A percentile compares a stretch with the other conserved stretches of the same genome.
These are phyloP conservation scores for Crocuta crocuta DNA, from an alignment of 2,113 vertebrate species.

Conservation along the genomic window DNA sequence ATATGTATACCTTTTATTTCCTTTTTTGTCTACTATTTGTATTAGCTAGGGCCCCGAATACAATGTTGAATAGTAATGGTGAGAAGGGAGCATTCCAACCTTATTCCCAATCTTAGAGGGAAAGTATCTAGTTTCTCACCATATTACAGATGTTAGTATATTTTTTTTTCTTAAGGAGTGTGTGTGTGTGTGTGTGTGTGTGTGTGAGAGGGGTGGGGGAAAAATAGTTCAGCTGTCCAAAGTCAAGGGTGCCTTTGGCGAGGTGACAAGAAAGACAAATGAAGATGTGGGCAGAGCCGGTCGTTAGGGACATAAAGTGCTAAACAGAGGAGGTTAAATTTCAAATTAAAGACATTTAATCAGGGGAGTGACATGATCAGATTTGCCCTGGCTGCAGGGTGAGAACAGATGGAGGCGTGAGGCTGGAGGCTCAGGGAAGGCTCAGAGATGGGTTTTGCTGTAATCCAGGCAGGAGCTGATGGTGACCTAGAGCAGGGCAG, in stretches of 20 bases:
- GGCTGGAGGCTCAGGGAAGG: not conserved
- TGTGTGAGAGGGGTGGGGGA: too few relatives aligned
- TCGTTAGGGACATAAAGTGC: not conserved
- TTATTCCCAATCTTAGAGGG: not conserved
- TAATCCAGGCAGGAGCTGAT: not conserved
- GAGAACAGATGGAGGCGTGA: not conserved
- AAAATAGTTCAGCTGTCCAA: not conserved
- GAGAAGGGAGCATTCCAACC: not conserved
- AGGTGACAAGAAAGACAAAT: not conserved
- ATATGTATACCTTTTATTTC: not conserved
- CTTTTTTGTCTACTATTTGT: constrained; percentile 23
- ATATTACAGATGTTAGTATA: not conserved
- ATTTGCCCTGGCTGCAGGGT: not conserved
- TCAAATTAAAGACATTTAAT: constrained; percentile 43
- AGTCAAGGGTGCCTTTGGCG: not conserved
- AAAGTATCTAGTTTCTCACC: not conserved
- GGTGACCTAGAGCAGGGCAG: not conserved
- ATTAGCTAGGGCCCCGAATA: not conserved
- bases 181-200: not conserved
- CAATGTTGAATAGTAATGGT: not conserved
- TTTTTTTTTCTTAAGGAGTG: not conserved
- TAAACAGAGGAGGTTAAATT: constrained; percentile 19
- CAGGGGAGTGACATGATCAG: not conserved
- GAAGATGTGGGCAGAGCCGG: not conserved
- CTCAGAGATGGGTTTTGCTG: not conserved